Percentiles rank a stretch among this genome's conserved stretches.
Conservation (phyloP, 2,797 vertebrate genomes). For the Mico argentatus region DNA sequence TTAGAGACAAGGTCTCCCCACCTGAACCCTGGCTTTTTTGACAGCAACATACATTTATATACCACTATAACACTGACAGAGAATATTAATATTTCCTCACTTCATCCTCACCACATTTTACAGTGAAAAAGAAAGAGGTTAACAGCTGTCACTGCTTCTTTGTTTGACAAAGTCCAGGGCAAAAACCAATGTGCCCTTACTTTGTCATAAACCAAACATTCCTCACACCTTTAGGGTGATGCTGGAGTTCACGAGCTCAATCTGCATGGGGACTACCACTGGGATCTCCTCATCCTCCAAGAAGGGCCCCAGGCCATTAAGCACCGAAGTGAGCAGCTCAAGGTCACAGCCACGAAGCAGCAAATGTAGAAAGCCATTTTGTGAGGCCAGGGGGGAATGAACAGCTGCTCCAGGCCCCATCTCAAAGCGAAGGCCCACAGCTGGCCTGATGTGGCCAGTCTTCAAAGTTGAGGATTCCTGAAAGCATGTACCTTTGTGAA, state of each 20-base stretch:
- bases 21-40: neutral
- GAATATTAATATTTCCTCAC: neutral
- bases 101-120: neutral
- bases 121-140: neutral
- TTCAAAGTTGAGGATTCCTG: constrained; percentile 68
- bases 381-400: constrained; percentile 86
- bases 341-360: constrained; percentile 86
- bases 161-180: neutral
- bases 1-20: neutral
- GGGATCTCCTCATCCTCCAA: constrained; percentile 94
- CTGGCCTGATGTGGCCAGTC: constrained; percentile 77
- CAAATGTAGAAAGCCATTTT: constrained; percentile 89
- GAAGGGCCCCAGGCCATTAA: constrained; percentile 92
- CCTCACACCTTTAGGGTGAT: constrained; percentile 91
- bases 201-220: neutral
- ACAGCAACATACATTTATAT: neutral
- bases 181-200: neutral
- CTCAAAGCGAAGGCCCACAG: constrained; percentile 88
- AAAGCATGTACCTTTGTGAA: constrained; percentile 69
- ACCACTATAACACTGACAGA: neutral
- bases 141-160: neutral
- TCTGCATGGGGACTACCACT: constrained; percentile 91
- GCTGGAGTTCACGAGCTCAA: constrained; percentile 89
- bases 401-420: constrained; percentile 87
- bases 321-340: constrained; percentile 90